These are phyloP conservation scores for Malurus leucopterus DNA, from an alignment of 2,797 vertebrate genomes.

Conservation along the genomic window DNA sequence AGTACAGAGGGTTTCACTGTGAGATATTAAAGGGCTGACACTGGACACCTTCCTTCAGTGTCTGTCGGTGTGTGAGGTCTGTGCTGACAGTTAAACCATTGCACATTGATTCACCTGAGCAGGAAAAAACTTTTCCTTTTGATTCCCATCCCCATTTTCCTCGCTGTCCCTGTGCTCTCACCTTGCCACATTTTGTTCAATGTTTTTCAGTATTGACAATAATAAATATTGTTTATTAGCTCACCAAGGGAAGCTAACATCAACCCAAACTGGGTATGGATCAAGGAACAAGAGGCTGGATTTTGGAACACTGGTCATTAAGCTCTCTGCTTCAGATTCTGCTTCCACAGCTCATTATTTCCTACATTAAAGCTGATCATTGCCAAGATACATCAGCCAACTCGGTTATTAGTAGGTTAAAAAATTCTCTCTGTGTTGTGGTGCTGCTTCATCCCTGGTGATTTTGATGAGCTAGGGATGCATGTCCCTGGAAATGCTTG, in stretches of 20 bases:
- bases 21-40: no score
- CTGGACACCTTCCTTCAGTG: no score
- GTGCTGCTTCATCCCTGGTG: background rate
- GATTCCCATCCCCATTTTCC: background rate
- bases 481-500: background rate
- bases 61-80: no score
- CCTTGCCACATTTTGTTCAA: rapidly evolving
- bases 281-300: background rate
- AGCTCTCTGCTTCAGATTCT: background rate
- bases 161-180: background rate
- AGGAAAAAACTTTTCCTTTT: background rate
- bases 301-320: background rate
- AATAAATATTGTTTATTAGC: background rate
- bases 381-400: background rate
- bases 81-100: background rate
- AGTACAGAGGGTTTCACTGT: no score
- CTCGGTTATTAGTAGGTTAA: background rate
- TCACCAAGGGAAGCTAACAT: background rate
- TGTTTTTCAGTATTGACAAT: background rate
- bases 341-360: background rate
- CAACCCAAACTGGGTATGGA: background rate
- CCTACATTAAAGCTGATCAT: background rate
- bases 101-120: background rate
- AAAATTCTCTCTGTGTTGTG: background rate
- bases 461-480: background rate